phyloP scores from a whole-genome alignment of 1,140 invertebrate species.

The Maconellicoccus hirsutus region DNA sequence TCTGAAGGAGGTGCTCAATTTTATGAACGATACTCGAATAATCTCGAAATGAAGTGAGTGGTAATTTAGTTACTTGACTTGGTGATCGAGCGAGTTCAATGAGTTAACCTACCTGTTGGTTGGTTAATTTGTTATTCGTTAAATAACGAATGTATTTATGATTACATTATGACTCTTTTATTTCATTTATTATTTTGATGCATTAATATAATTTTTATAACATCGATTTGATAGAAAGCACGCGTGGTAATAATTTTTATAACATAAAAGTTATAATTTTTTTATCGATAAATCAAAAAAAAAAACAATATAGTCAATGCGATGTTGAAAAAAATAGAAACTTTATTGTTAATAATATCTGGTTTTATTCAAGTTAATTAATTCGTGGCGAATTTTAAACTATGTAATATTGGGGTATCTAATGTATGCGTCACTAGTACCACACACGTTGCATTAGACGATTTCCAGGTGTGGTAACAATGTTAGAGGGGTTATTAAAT shows the following conservation, averaged over 20 bases:
- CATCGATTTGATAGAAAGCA: no score
- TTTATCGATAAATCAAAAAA: no score
- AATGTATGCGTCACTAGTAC: conserved; percentile 11
- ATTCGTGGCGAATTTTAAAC: not conserved
- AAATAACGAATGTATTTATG: no score
- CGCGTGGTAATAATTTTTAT: no score
- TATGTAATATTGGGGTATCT: not conserved
- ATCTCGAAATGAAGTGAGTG: conserved; percentile 14
- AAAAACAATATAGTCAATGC: no score
- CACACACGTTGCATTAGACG: conserved; percentile 2
- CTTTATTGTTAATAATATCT: not conserved
- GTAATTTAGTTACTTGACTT: not conserved
- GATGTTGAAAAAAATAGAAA: no score
- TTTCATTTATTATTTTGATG: not conserved
- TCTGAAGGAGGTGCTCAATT: conserved; percentile 24
- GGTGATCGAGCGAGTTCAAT: not conserved
- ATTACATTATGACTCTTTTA: not conserved
- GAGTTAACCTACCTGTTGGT: conserved; percentile 3
- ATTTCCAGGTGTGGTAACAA: conserved; percentile 18
- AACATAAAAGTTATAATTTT: no score
- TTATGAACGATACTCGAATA: conserved; percentile 15
- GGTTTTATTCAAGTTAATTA: not conserved
- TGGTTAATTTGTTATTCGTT: not conserved
- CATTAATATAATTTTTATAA: no score
- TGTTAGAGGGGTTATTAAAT: conserved; percentile 14